phyloP scores from a whole-genome alignment of 2,888 invertebrate genomes.

The Byasa hedistus region DNA sequence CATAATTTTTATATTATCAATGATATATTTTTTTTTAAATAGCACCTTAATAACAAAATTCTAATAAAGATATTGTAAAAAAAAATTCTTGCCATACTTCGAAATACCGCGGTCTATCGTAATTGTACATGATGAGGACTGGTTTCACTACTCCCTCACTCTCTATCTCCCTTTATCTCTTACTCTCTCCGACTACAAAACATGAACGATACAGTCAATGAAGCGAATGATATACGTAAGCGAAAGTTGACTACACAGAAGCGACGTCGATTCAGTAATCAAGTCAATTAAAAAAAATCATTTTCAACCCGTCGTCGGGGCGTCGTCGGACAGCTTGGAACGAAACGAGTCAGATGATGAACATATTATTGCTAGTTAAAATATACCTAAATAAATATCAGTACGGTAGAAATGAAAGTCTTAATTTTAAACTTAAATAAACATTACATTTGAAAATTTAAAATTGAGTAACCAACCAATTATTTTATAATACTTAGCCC shows the following conservation, averaged over 20 bases:
- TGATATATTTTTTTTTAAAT: not conserved
- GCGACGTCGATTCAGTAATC: constrained; percentile 14
- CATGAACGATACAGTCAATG: constrained; percentile 13
- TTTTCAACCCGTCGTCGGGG: constrained; percentile 12
- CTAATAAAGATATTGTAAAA: not conserved
- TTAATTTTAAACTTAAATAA: too few relatives aligned
- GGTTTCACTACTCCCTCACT: not conserved
- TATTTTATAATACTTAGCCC: too few relatives aligned
- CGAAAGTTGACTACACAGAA: constrained; percentile 25
- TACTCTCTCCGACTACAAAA: constrained; percentile 1
- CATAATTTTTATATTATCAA: not conserved
- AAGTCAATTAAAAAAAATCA: constrained; percentile 4
- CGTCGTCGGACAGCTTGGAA: constrained; percentile 25
- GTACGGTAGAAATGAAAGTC: too few relatives aligned
- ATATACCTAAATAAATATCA: too few relatives aligned
- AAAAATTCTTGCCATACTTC: constrained; percentile 1
- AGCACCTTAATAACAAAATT: not conserved
- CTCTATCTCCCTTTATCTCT: constrained; percentile 3
- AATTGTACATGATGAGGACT: not conserved
- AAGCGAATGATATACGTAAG: constrained; percentile 21
- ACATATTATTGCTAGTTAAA: not conserved
- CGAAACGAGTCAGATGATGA: constrained; percentile 15
- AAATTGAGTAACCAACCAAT: too few relatives aligned
- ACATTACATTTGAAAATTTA: too few relatives aligned
- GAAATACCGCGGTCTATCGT: not conserved